Evolutionary conservation across 2,888 invertebrate species (phyloP), one percentile per base, ranked within the genome.

Genomic region (Papilio demoleus): DNA sequence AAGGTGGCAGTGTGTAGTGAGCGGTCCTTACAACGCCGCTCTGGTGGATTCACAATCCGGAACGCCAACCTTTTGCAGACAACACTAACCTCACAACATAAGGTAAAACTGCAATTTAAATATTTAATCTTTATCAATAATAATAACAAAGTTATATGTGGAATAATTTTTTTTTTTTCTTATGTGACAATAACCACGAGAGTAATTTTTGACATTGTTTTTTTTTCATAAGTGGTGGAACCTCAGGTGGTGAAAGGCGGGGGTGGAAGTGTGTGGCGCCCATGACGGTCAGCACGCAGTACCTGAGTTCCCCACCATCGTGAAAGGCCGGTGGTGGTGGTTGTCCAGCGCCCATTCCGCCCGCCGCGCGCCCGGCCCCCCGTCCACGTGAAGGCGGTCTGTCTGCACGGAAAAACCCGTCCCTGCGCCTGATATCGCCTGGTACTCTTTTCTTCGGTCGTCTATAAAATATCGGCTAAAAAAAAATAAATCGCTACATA

Each of bases 311-410:
- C 36, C 94, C 58, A 90, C 94, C 70, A 88, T 95, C 70, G 94
- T 95, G 60, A 95, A 95, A n/a, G n/a, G 83, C 95, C 95, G 1
- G 94, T 95, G 56, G 95, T 95, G 65, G 95, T 96, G 68, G 95
- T n/a, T 95, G 70, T 84, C 85, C 31, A 77, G 81, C 71, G 79
- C 86, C 36, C 81, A 76, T 74, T 74, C 80, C n/a, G n/a, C n/a
- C n/a, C n/a, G n/a, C n/a, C n/a, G n/a, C n/a, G n/a, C n/a, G 50
- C 77, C 77, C 14, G 74, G 77, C 70, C 70, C 73, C 56, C 76
- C 76, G 50, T 71, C 74, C 74, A 73, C 78, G 75, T 79, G 79
- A 77, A 74, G 67, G 34, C 65, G 40, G n/a, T n/a, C n/a, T n/a
- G n/a, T 70, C 72, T 62, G 38, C 31, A 64, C 65, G 66, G 75